These are phyloP conservation scores for Hanleya hanleyi DNA, from an alignment of 2,888 invertebrate genomes.

Conservation along the genomic window DNA sequence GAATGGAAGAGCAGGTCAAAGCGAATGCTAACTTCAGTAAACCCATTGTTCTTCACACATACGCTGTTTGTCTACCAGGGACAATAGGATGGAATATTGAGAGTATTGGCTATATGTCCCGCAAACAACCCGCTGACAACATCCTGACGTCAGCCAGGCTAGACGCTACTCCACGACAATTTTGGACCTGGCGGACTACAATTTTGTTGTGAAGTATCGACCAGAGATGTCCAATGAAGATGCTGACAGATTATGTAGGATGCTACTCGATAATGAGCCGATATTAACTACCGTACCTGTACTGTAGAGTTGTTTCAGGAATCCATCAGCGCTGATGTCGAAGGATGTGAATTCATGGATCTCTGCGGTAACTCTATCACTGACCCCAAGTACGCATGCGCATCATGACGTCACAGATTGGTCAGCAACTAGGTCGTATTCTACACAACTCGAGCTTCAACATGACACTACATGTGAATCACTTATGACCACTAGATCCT, in stretches of 20 bases:
- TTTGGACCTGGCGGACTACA: constrained; percentile 18
- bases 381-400: too few relatives aligned
- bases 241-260: constrained; percentile 13
- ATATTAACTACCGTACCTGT: neutral
- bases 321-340: neutral
- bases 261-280: neutral
- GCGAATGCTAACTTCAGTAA: constrained; percentile 21
- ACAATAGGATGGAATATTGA: neutral
- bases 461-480: too few relatives aligned
- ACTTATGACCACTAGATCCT: too few relatives aligned
- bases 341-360: neutral
- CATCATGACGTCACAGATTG: too few relatives aligned
- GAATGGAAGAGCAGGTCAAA: constrained; percentile 19
- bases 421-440: too few relatives aligned
- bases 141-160: constrained; percentile 21
- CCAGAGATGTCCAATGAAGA: constrained; percentile 17
- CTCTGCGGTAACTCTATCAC: neutral
- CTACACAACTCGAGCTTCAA: too few relatives aligned
- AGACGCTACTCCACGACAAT: constrained; percentile 23
- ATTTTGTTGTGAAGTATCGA: constrained; percentile 12
- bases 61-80: constrained; percentile 35
- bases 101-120: too few relatives aligned
- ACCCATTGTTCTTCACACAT: constrained; percentile 30
- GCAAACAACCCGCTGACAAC: constrained; percentile 27
- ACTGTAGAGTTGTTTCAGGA: neutral